Evolutionary conservation across 2,797 vertebrate species (phyloP).

Genomic region (Neosilurus mollespiculum): DNA sequence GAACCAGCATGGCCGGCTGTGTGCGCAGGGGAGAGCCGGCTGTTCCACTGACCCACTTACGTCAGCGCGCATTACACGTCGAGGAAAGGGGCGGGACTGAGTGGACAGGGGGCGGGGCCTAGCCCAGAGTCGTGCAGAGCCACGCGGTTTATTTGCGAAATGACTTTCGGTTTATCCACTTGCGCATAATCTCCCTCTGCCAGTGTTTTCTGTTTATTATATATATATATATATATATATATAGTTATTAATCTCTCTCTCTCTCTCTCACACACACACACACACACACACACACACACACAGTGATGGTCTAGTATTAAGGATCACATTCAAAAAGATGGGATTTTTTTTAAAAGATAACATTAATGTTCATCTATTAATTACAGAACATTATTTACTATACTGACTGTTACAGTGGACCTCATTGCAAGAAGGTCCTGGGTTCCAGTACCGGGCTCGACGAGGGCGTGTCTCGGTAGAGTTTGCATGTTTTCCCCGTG

Average conservation of each 20-base stretch:
- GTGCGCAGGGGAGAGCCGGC: slow-evolving; percentile 67
- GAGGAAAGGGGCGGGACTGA: slow-evolving; percentile 47
- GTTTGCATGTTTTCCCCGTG: no score
- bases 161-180: background rate
- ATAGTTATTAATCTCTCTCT: no score
- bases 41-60: slow-evolving; percentile 84
- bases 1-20: slow-evolving; percentile 69
- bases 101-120: slow-evolving; percentile 36
- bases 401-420: background rate
- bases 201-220: background rate
- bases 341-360: background rate
- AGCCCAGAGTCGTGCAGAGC: slow-evolving; percentile 52
- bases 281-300: no score
- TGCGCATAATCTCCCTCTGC: background rate
- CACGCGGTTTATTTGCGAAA: slow-evolving; percentile 43
- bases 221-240: no score
- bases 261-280: no score
- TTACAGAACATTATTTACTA: background rate
- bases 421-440: no score
- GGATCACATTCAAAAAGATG: background rate
- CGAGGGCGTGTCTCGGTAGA: no score
- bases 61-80: slow-evolving; percentile 74
- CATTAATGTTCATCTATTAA: background rate
- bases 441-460: no score
- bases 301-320: background rate